These are phyloP conservation scores for Andrena marginata DNA, from an alignment of 2,888 invertebrate genomes.

Conservation along the genomic window DNA sequence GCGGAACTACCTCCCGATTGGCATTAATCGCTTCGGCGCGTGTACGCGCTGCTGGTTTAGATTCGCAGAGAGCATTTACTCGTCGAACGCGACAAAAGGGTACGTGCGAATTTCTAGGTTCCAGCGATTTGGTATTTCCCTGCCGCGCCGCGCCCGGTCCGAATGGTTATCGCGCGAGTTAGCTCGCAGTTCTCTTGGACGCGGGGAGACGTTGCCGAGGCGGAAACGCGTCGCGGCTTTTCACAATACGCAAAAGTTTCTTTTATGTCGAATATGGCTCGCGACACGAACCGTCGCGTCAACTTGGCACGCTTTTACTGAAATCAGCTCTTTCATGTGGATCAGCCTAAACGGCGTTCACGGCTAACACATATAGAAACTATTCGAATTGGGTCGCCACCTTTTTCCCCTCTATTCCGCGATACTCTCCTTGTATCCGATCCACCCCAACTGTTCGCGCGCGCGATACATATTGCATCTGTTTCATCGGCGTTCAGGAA, in stretches of 20 bases:
- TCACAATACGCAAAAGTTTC: conserved; percentile 17
- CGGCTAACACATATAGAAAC: conserved; percentile 61
- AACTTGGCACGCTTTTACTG: conserved; percentile 54
- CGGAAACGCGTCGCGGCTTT: conserved; percentile 4
- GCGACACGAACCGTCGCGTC: conserved; percentile 14
- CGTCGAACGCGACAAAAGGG: not conserved
- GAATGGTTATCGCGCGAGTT: not conserved
- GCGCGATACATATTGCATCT: conserved; percentile 65
- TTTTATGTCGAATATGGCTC: conserved; percentile 2
- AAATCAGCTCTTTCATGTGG: conserved; percentile 58
- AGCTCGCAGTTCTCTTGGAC: not conserved
- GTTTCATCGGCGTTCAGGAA: conserved; percentile 68
- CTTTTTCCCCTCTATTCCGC: conserved; percentile 51
- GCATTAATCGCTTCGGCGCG: conserved; percentile 49
- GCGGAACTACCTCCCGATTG: conserved; percentile 60
- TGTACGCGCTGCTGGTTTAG: not conserved
- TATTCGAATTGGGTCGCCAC: conserved; percentile 68
- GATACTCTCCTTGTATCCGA: conserved; percentile 55
- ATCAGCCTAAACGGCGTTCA: conserved; percentile 51
- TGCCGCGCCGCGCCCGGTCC: not conserved
- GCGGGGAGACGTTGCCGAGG: conserved; percentile 2
- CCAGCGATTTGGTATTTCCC: not conserved
- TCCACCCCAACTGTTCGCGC: conserved; percentile 44
- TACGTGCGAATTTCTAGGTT: not conserved
- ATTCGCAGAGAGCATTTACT: not conserved